phyloP scores from a whole-genome alignment of 2,797 vertebrate species.

The Spatula versicolor region DNA sequence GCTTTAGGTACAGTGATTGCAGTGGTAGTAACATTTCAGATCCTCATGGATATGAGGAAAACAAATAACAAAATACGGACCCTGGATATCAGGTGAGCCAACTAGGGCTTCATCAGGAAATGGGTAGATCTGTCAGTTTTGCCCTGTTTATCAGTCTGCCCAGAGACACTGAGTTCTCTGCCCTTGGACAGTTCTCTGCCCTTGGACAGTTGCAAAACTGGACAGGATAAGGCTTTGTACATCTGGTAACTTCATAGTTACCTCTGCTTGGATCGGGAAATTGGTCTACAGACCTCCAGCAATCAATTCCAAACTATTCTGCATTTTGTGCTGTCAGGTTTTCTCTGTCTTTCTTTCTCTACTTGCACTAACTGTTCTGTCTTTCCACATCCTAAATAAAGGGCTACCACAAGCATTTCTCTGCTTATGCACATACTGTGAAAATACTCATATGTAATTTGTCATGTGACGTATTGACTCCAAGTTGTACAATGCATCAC shows the following conservation, averaged over 20 bases:
- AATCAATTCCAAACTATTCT: neutral
- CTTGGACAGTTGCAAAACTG: neutral
- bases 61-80: neutral
- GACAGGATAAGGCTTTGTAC: neutral
- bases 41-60: neutral
- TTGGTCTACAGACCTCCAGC: neutral
- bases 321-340: neutral
- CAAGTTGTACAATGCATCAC: neutral
- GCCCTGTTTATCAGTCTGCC: neutral
- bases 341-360: neutral
- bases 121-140: neutral
- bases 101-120: neutral
- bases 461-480: neutral
- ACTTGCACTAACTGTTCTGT: neutral
- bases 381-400: neutral
- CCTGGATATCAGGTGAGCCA: neutral
- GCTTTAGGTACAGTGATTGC: neutral
- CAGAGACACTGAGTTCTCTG: neutral
- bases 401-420: neutral
- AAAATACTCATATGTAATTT: neutral
- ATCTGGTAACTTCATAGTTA: neutral
- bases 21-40: neutral
- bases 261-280: neutral
- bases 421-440: neutral
- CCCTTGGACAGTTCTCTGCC: neutral